Percentiles rank a stretch among this genome's conserved stretches.
Conservation (phyloP, 2,113 vertebrate species). For the Rhinoderma darwinii region DNA sequence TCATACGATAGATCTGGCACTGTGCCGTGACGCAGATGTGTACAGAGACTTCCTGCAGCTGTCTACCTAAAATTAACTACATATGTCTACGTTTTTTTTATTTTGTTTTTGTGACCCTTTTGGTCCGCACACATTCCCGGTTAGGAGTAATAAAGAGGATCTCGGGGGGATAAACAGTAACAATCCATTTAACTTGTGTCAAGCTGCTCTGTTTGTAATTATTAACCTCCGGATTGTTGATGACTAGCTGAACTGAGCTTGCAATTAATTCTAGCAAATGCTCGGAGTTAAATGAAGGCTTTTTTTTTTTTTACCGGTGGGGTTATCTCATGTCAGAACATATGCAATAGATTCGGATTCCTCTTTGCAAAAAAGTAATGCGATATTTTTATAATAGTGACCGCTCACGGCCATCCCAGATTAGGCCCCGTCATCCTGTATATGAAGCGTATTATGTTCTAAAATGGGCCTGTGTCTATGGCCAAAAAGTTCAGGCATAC, state of each 20-base stretch:
- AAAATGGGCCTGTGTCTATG: too few species aligned
- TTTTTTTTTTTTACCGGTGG: background rate
- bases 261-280: conserved; percentile 8
- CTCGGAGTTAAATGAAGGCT: background rate
- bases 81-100: background rate
- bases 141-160: background rate
- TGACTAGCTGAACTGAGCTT: background rate
- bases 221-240: conserved; percentile 28
- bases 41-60: too few species aligned
- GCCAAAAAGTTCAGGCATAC: too few species aligned
- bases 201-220: background rate
- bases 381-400: too few species aligned
- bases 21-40: too few species aligned
- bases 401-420: too few species aligned
- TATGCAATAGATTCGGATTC: too few species aligned
- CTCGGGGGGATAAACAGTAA: background rate
- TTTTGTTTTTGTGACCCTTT: background rate
- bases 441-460: too few species aligned
- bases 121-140: background rate
- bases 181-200: background rate
- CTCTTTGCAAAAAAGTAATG: too few species aligned
- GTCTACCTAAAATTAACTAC: background rate
- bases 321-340: background rate
- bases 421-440: too few species aligned
- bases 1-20: too few species aligned